Evolutionary conservation across 2,113 vertebrate genomes (phyloP), one percentile per base, ranked within the genome.

Genomic region (Thinocorus orbignyianus): DNA sequence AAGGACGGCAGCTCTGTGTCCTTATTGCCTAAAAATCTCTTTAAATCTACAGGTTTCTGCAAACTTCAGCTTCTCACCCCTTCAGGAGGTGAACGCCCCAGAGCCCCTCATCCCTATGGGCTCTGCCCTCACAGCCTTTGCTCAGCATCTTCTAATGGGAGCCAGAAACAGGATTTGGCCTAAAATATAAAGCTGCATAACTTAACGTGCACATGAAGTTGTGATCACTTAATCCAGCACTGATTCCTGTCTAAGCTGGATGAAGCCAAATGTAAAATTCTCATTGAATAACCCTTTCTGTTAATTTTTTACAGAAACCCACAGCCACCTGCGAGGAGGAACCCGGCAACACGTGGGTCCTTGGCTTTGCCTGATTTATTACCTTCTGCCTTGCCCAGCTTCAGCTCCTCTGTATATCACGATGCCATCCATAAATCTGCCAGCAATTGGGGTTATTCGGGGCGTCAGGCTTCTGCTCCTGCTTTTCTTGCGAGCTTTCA

Each of bases 51-150:
- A 26, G 22, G 41, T 11, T 71, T 9, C 72, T 78, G 49, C 42
- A 5, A 78, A 33, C 17, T 9, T 55, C 64, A 42, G 64, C 49
- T 57, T 28, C 72, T 57, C 49, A 11, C 11, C n/a, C n/a, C 39
- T 41, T 46, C 39, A 28, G 39, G 54, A 0, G 1, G 39, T 0
- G 1, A 73, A 41, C 0, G 1, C 22, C 54, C 28, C 19, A 2
- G 24, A 44, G 19, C 39, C 46, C 28, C 66, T 16, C 7, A 3
- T 10, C 61, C 62, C 42, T 1, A 2, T 1, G 2, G 48, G 48
- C 69, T 33, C 33, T 73, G 70, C 41, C 39, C 26, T 48, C 13
- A 1, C 6, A 5, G 30, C 64, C 80, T 64, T 64, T 7, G 0
- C 72, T 70, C 72, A 64, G 64, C 72, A 33, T 16, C 57, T 48